phyloP scores from a whole-genome alignment of 1,140 invertebrate genomes.

The Chionoecetes opilio region DNA sequence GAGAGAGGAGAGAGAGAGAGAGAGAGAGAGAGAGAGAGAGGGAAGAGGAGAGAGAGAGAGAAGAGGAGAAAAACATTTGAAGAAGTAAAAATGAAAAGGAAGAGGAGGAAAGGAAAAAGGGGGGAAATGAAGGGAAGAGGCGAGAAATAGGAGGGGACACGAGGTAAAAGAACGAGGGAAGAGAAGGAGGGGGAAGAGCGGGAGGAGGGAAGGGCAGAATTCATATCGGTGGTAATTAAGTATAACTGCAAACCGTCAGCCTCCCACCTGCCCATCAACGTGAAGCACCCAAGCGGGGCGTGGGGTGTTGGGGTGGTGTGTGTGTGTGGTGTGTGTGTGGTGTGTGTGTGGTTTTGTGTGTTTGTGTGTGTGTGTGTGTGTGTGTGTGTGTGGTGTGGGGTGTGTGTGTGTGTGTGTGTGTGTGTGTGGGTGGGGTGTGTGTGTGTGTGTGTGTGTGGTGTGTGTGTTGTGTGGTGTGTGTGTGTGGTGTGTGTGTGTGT shows the following conservation, averaged over 20 bases:
- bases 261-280: not conserved
- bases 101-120: not conserved
- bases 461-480: too few relatives aligned
- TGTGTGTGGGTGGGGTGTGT: not conserved
- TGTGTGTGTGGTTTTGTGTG: too few relatives aligned
- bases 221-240: not conserved
- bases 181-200: not conserved
- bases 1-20: not conserved
- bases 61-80: not conserved
- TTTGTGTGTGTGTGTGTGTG: too few relatives aligned
- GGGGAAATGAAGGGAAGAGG: not conserved
- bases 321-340: not conserved
- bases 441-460: not conserved
- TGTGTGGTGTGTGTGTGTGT: not conserved
- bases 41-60: not conserved
- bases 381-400: too few relatives aligned
- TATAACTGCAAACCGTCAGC: conserved; percentile 22
- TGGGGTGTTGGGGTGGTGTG: too few relatives aligned
- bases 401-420: conserved; percentile 27
- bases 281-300: too few relatives aligned
- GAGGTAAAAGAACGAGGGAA: not conserved
- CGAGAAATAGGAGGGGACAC: not conserved
- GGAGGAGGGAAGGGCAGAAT: too few relatives aligned
- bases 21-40: not conserved
- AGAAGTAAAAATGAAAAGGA: not conserved